A percentile compares a stretch with the other conserved stretches of the same genome.
Conservation (phyloP, 2,113 vertebrate genomes). For the Vicugna pacos region DNA sequence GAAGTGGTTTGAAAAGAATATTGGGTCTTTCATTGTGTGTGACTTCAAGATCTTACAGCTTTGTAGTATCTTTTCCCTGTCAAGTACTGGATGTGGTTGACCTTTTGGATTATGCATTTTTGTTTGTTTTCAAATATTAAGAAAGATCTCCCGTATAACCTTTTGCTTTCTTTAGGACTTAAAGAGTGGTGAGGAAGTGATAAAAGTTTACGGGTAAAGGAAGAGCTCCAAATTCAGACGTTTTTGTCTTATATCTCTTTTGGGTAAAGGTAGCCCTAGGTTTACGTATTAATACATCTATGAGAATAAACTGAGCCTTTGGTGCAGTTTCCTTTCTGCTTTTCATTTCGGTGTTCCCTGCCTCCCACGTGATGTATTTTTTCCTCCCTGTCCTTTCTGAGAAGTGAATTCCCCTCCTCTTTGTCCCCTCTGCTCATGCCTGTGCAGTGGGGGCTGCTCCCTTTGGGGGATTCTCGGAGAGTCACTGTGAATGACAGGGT, state of each 20-base stretch:
- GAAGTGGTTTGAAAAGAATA: constrained; percentile 27
- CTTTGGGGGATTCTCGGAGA: background rate
- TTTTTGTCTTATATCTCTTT: constrained; percentile 41
- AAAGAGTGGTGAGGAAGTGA: constrained; percentile 4
- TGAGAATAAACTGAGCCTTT: background rate
- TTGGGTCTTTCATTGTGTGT: background rate
- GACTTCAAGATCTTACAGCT: constrained; percentile 43
- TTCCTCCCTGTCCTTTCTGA: background rate
- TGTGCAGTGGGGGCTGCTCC: background rate
- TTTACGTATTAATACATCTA: background rate
- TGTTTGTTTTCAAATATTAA: constrained; percentile 73
- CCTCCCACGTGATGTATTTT: background rate
- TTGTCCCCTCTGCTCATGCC: background rate
- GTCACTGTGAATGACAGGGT: background rate
- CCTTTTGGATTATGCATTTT: constrained; percentile 68
- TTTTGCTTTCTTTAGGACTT: constrained; percentile 70
- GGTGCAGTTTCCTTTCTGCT: background rate
- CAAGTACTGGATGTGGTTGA: constrained; percentile 51
- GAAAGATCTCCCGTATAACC: constrained; percentile 42
- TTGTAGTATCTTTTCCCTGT: constrained; percentile 60
- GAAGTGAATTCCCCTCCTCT: background rate
- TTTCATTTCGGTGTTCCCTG: background rate
- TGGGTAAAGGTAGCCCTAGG: background rate
- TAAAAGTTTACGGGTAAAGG: constrained; percentile 14
- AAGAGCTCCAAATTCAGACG: background rate